These are phyloP conservation scores for Synergus gifuensis DNA, from an alignment of 2,888 invertebrate species.

Conservation along the genomic window DNA sequence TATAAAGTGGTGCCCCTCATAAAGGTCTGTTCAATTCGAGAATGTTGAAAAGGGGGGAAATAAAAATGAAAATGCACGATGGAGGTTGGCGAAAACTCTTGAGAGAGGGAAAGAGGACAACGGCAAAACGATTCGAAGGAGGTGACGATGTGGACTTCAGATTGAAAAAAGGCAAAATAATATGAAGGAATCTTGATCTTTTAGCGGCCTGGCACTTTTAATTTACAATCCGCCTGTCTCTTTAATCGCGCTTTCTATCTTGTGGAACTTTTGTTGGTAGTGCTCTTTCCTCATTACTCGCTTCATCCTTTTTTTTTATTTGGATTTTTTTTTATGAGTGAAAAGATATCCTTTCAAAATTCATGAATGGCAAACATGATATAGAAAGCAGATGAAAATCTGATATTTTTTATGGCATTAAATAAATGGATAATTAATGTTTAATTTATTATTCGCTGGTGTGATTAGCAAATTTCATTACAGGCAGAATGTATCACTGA, in stretches of 20 bases:
- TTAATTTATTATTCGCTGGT: constrained; percentile 21
- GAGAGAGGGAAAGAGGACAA: constrained; percentile 47
- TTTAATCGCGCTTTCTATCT: constrained; percentile 64
- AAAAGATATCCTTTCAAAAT: constrained; percentile 5
- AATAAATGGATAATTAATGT: constrained; percentile 1
- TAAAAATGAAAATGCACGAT: constrained; percentile 67
- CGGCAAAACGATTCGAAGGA: constrained; percentile 41
- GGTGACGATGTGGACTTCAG: constrained; percentile 52
- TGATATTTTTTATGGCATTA: not conserved
- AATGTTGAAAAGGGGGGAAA: constrained; percentile 67
- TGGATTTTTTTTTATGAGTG: not conserved
- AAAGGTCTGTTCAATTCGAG: constrained; percentile 72
- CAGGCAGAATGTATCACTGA: constrained; percentile 17
- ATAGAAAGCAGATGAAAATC: not conserved
- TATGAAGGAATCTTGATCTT: constrained; percentile 68
- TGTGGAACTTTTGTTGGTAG: not conserved
- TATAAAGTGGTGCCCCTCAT: constrained; percentile 72
- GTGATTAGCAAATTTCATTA: constrained; percentile 5
- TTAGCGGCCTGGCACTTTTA: constrained; percentile 69
- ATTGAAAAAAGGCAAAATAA: constrained; percentile 61
- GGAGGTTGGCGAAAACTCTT: constrained; percentile 45
- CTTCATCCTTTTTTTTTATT: not conserved
- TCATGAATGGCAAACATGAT: not conserved
- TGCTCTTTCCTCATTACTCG: not conserved
- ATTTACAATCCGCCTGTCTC: constrained; percentile 64